Base-by-base conservation (phyloP, 1,140 invertebrate species). In the Ruditapes philippinarum region DNA sequence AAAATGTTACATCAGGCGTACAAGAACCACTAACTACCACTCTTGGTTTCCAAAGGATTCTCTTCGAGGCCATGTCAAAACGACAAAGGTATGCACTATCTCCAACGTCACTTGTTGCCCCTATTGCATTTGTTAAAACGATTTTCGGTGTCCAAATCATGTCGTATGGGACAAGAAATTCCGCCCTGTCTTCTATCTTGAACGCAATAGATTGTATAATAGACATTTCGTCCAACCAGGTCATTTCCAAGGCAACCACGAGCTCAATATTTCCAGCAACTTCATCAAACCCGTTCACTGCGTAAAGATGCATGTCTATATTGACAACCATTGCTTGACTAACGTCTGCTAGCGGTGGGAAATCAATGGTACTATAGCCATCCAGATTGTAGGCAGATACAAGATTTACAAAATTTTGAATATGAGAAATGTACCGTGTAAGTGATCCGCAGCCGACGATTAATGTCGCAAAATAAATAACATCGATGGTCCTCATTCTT, bases 211-310 rank as follows among this genome's bases (percentile, higher is more conserved):
- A 89, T 31, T 60, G 76, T 38, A 76, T 82, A 22, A 73, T 74
- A 0, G 79, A 70, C 62, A 74, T 81, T 82, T 89, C 78, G 40
- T 91, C 90, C 22, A 28, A 22, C 90, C 90, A 91, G 17, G 81
- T 49, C 40, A 89, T 85, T n/a, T 88, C 68, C 25, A 91, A 60
- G 38, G 82, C 86, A 33, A 80, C 82, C 1, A 86, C 87, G 19
- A 91, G 42, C 9, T 88, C 81, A 31, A 91, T 84, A 42, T 89
- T 89, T 9, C 90, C 90, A 4, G 90, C 62, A 0, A 91, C 83
- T 28, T 91, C 90, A n/a, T 91, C 90, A 28, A 89, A 81, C 25
- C 73, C 85, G 40, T 91, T 91, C 7, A 89, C 65, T 2, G 87
- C 78, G 19, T 40, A 74, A 5, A 89, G 70, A 40, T 74, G 33